These are phyloP conservation scores for Tragelaphus buxtoni DNA, from an alignment of 2,113 vertebrate species.

Conservation along the genomic window DNA sequence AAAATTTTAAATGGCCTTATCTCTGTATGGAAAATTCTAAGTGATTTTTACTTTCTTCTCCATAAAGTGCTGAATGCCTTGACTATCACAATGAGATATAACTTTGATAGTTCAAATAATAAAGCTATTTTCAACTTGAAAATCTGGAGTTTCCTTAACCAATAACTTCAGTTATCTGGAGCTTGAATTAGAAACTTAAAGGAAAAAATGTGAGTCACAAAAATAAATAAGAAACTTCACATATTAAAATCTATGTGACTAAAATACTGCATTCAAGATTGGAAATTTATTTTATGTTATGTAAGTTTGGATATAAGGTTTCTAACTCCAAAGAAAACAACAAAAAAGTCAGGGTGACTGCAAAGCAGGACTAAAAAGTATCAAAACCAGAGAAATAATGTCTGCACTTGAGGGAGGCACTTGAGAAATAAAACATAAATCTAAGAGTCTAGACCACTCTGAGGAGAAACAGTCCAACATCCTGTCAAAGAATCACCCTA, in stretches of 20 bases:
- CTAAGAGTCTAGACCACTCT: background rate
- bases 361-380: background rate
- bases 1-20: background rate
- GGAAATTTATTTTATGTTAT: background rate
- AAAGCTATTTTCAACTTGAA: background rate
- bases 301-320: background rate
- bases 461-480: background rate
- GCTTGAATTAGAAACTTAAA: background rate
- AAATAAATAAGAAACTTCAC: background rate
- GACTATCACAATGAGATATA: background rate
- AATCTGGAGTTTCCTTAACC: background rate
- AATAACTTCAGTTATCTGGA: background rate
- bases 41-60: slow-evolving; percentile 27
- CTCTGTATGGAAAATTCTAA: slow-evolving; percentile 13
- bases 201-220: background rate
- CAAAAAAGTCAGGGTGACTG: background rate
- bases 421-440: background rate
- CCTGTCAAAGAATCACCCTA: background rate
- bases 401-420: background rate
- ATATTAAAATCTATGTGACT: slow-evolving; percentile 2
- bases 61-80: background rate
- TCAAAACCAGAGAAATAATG: background rate
- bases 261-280: background rate
- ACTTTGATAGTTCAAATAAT: slow-evolving; percentile 11
- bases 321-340: background rate